These are phyloP conservation scores for Diaperis boleti DNA, from an alignment of 2,888 invertebrate genomes.

Conservation along the genomic window DNA sequence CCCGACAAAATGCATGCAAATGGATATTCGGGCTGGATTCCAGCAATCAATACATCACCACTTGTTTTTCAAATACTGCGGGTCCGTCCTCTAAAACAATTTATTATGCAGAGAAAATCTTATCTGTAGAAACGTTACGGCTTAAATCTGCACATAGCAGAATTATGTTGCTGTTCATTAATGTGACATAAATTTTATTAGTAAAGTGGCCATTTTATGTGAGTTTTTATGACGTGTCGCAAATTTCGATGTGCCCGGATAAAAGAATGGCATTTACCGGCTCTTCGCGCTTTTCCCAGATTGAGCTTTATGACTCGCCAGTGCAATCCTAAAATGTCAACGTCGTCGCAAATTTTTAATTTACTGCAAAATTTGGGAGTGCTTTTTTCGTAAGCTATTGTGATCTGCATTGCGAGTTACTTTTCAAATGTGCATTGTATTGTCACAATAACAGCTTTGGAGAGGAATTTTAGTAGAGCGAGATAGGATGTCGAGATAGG, in stretches of 20 bases:
- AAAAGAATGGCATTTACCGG: neutral
- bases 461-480: too few relatives aligned
- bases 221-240: conserved; percentile 21
- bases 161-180: conserved; percentile 26
- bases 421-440: neutral
- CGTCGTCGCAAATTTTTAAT: conserved; percentile 8
- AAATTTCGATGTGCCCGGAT: conserved; percentile 14
- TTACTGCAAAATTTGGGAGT: neutral
- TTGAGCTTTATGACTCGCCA: neutral
- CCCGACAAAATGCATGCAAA: conserved; percentile 11
- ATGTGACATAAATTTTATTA: conserved; percentile 27
- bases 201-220: conserved; percentile 24
- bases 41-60: conserved; percentile 16
- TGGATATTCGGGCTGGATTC: conserved; percentile 23
- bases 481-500: conserved; percentile 8
- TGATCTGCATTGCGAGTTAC: neutral
- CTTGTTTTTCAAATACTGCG: neutral
- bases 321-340: conserved; percentile 6
- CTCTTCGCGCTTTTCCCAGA: conserved; percentile 5
- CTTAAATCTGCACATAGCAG: conserved; percentile 18
- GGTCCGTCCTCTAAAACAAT: neutral
- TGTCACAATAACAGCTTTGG: conserved; percentile 2
- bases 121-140: too few relatives aligned
- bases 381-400: conserved; percentile 6
- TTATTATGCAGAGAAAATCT: neutral